These are phyloP conservation scores for Aramus guarauna DNA, from an alignment of 2,113 vertebrate species.

Conservation along the genomic window DNA sequence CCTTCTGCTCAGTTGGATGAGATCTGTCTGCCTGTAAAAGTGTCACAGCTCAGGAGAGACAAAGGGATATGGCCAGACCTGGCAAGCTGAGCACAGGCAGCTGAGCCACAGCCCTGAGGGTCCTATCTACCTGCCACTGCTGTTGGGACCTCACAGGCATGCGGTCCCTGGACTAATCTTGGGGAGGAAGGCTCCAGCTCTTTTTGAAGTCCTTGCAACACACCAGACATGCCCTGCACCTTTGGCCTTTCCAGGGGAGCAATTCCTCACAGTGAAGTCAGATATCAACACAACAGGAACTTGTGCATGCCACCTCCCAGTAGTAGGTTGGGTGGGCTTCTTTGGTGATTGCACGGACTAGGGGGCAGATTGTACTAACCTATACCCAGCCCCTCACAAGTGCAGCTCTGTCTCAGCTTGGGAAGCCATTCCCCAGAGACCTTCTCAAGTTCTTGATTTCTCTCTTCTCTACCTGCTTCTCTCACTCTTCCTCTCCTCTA, in stretches of 20 bases:
- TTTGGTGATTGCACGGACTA: not conserved
- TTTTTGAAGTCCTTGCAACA: not conserved
- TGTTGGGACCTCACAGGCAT: fast-evolving
- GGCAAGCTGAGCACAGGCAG: not conserved
- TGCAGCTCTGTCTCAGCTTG: not conserved
- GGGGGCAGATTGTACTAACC: not conserved
- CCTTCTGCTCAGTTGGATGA: not conserved
- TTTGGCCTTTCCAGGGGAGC: not conserved
- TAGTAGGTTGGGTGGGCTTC: not conserved
- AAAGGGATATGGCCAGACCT: not conserved
- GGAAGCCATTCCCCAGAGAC: not conserved
- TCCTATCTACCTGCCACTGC: not conserved
- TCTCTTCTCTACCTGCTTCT: not conserved
- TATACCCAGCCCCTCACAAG: not conserved
- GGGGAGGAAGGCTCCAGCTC: not conserved
- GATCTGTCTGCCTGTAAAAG: not conserved
- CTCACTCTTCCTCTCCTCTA: not conserved
- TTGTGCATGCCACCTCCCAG: not conserved
- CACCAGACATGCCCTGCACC: not conserved
- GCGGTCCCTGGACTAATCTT: not conserved
- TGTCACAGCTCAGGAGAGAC: not conserved
- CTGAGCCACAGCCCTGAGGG: not conserved
- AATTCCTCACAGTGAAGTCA: not conserved
- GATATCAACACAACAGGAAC: not conserved
- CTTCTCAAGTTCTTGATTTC: not conserved